Base-by-base conservation (phyloP, 2,888 invertebrate species). In the Dyspetes luteomarginatus region DNA sequence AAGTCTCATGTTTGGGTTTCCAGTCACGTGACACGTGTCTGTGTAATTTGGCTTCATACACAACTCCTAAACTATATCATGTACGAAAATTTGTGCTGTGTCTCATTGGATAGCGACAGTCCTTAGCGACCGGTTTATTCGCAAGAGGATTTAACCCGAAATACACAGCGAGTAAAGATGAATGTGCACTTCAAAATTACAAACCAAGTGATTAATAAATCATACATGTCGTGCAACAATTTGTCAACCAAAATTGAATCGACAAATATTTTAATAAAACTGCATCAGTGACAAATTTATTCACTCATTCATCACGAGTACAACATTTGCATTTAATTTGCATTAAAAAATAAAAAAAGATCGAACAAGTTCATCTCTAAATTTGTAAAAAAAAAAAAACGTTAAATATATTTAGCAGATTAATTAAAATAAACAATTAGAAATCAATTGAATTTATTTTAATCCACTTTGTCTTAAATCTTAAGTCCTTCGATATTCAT, bases 51-150 rank as follows among this genome's bases (percentile, higher is more conserved):
- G 58, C 30, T 55, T 12, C 3, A 45, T 26, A 5, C 24, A 19
- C 36, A 67, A 58, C 74, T 67, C 67, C 24, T 48, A 41, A 67
- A 67, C 74, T 74, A 48, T 58, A 58, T 58, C 50, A 58, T 30
- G 15, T 28, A 3, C 24, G 45, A 67, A 65, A 30, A 30, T 67
- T 48, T 17, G 45, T 52, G 19, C 45, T 17, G 28, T 55, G n/a
- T 55, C 26, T 4, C 52, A 26, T 55, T 64, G 28, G 64, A 55
- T 15, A 52, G 17, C 12, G 52, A 52, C 41, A 52, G 26, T 55
- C 26, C 55, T 55, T 26, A 4, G 45, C 24, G 5, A 19, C 5
- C 45, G 58, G 30, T 28, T 65, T 73, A 56, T 62, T 64, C 28
- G 43, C 55, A 28, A 73, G 72, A 26, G 72, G 62, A 72, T 72